Conservation (phyloP, 2,113 vertebrate species). For the Cyprinodon variegatus region DNA sequence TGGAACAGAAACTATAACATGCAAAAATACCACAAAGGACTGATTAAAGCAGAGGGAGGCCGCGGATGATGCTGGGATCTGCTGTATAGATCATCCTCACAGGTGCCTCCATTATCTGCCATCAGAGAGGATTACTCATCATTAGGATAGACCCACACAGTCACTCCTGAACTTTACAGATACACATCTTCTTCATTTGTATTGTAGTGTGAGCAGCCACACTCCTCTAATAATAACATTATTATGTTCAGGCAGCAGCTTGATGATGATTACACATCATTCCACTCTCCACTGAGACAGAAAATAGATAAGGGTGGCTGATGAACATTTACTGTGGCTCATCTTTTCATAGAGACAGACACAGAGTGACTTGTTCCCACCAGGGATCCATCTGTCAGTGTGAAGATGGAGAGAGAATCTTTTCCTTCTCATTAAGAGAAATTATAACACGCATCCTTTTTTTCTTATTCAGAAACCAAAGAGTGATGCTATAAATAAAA, state of each 20-base stretch:
- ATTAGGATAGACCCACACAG: constrained; percentile 40
- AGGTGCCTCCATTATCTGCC: constrained; percentile 52
- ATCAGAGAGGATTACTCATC: constrained; percentile 63
- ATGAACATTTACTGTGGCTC: constrained; percentile 43
- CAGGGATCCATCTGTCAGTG: constrained; percentile 29
- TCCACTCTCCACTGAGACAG: constrained; percentile 51
- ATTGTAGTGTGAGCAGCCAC: constrained; percentile 29
- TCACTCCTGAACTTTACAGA: constrained; percentile 25
- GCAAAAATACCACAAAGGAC: constrained; percentile 56
- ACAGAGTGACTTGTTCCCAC: constrained; percentile 29
- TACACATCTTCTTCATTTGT: constrained; percentile 14
- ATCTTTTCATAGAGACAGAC: constrained; percentile 42
- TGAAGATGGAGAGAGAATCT: constrained; percentile 2
- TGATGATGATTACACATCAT: constrained; percentile 67
- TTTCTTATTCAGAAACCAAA: constrained; percentile 27
- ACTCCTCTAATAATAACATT: constrained; percentile 62
- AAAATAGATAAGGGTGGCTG: constrained; percentile 57
- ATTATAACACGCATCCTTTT: constrained; percentile 22
- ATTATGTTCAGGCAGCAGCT: constrained; percentile 60
- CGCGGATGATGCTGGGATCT: constrained; percentile 15
- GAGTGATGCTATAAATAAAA: not conserved
- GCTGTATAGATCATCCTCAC: constrained; percentile 53
- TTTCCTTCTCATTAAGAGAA: constrained; percentile 46
- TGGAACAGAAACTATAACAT: constrained; percentile 63
- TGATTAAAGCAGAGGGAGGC: constrained; percentile 37